These are phyloP conservation scores for Zeugodacus cucurbitae DNA, from an alignment of 1,140 invertebrate species.

Conservation along the genomic window DNA sequence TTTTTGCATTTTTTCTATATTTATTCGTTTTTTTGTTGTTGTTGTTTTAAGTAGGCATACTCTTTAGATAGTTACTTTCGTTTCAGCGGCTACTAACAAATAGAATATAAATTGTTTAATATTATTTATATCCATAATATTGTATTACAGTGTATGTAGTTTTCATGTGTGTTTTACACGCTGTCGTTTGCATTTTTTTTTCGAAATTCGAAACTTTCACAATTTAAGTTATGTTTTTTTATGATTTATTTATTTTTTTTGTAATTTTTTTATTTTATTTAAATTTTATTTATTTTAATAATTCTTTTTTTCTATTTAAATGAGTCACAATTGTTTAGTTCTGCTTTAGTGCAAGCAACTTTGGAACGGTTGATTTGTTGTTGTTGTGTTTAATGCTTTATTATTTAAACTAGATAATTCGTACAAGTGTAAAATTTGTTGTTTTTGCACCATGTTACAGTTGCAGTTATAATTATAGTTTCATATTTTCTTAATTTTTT, in stretches of 20 bases:
- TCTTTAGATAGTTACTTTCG: conserved; percentile 37
- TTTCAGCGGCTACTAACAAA: conserved; percentile 28
- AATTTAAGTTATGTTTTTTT: no score
- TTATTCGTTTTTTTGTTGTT: conserved; percentile 22
- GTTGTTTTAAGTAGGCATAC: conserved; percentile 14
- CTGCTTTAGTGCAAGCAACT: background rate
- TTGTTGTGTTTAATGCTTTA: background rate
- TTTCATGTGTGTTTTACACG: background rate
- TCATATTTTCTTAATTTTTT: background rate
- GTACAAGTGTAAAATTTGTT: conserved; percentile 9
- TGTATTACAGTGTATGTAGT: conserved; percentile 13
- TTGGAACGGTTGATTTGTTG: background rate
- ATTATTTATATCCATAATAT: background rate
- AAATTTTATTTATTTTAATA: background rate
- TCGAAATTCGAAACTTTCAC: no score
- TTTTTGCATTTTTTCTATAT: conserved; percentile 16
- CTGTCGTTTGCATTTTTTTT: no score
- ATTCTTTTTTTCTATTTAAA: background rate
- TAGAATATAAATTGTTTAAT: conserved; percentile 21
- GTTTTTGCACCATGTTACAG: background rate
- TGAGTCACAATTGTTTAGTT: background rate
- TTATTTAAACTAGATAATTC: background rate
- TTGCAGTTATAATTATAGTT: background rate
- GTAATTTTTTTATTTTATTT: background rate
- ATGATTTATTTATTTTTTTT: background rate